Evolutionary conservation across 35 echinoderm and acorn worm species (phyloP), one percentile per base, ranked within the genome.

Genomic region (Eucidaris tribuloides): DNA sequence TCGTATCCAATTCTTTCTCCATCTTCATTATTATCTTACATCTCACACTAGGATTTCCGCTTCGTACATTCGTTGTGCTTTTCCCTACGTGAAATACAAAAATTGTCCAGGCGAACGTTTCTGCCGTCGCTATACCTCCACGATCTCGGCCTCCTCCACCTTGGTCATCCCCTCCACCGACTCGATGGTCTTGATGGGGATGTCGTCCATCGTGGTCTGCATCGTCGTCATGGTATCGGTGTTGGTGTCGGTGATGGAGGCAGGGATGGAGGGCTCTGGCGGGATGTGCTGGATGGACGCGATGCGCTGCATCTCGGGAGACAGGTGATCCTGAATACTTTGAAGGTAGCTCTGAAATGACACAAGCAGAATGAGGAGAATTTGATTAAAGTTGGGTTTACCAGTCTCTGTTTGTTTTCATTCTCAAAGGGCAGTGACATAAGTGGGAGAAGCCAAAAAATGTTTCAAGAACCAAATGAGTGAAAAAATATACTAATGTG

Each of bases 251-350:
- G 83, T 28, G 41, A 38, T 55, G 27, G 82, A 33, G 33, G 74
- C 43, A 15, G 61, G 74, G 3, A 94, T 56, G 80, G 77, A 60
- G 1, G 91, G 91, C 61, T 94, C 91, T 22, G 88, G 58, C 17
- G 93, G 93, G 36, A 96, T 85, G 78, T 96, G 93, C 35, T 84
- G 83, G 9, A 86, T 81, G 79, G 93, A 96, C 15, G 93, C 93
- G 15, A 96, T 96, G 4, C 88, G 83, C 30, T 96, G 90, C 77
- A 97, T 82, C 57, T 97, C 94, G 24, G 94, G 94, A 2, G 94
- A 97, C 34, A 97, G 63, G 58, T 92, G 90, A 42, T 89, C 84
- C 68, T 97, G 94, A 62, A 97, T 93, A 52, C 94, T 97, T 48
- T 97, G 94, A 1, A 97, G 58, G 58, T 97, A 97, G 39, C 90